Conservation (phyloP, 2,113 vertebrate genomes). For the Clarias magur region DNA sequence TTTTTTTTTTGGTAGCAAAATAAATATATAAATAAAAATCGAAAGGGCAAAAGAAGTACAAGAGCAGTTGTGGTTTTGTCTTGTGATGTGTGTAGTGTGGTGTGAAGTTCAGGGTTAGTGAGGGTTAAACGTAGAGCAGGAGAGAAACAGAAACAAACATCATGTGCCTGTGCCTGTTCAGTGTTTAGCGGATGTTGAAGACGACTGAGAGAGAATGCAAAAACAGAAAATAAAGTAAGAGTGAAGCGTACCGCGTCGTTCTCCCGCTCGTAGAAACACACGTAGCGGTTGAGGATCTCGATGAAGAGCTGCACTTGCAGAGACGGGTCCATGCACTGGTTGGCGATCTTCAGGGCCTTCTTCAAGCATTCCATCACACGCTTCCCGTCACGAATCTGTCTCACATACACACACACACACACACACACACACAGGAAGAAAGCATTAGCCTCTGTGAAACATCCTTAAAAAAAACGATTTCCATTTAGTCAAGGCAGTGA, state of each 20-base stretch:
- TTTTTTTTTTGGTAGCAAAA: neutral
- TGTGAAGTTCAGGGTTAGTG: neutral
- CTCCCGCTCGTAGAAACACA: constrained; percentile 98
- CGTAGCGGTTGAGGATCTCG: constrained; percentile 98
- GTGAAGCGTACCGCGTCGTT: constrained; percentile 87
- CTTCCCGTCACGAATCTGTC: constrained; percentile 93
- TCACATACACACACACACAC: neutral
- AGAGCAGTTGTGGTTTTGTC: neutral
- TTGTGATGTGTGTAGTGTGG: neutral
- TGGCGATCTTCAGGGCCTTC: constrained; percentile 97
- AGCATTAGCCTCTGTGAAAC: neutral
- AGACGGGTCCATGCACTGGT: constrained; percentile 98
- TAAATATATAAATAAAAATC: neutral
- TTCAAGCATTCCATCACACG: constrained; percentile 98
- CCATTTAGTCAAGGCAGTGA: neutral
- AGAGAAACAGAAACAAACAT: neutral
- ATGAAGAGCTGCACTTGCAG: constrained; percentile 98
- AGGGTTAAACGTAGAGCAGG: neutral
- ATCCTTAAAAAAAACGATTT: neutral
- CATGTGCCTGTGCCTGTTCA: too few relatives aligned
- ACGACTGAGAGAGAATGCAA: neutral
- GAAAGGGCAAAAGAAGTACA: neutral
- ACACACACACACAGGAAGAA: neutral
- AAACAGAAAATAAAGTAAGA: neutral
- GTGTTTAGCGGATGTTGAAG: neutral